Evolutionary conservation across 64 coral and sea anemone species (phyloP).

Genomic region (Hydrozoanthus tunicans): DNA sequence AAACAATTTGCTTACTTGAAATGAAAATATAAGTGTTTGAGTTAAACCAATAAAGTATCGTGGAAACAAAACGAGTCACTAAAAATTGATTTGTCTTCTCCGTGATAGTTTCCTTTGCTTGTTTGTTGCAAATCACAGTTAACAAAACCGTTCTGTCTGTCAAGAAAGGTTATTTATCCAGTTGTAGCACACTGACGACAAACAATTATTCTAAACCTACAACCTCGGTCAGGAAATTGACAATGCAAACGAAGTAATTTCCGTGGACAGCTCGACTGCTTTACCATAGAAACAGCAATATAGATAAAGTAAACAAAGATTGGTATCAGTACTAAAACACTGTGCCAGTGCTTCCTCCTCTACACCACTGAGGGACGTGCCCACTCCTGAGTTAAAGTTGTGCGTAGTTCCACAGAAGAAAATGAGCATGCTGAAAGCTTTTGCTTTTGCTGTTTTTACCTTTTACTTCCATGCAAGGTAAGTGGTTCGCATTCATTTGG

Average conservation of each 20-base stretch:
- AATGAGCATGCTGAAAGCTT: not conserved
- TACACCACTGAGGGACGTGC: not conserved
- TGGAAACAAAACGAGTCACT: conserved; percentile 14
- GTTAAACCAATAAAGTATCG: conserved; percentile 19
- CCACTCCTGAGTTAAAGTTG: not conserved
- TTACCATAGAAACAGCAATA: conserved; percentile 21
- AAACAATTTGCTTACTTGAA: conserved; percentile 51
- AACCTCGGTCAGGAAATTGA: not conserved
- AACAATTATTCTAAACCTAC: not conserved
- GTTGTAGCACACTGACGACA: not conserved
- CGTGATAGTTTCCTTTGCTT: not conserved
- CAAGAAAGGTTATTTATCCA: not conserved
- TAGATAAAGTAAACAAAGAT: not conserved
- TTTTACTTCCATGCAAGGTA: conserved; percentile 14
- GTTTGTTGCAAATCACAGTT: not conserved
- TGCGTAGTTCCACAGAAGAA: not conserved
- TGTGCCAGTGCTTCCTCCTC: not conserved
- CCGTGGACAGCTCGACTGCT: not conserved
- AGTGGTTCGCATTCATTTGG: not conserved
- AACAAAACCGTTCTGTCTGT: not conserved
- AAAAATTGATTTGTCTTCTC: not conserved
- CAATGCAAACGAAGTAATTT: conserved; percentile 38
- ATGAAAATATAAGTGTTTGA: conserved; percentile 38
- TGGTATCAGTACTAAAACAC: not conserved
- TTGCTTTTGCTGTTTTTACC: not conserved